Evolutionary conservation across 2,113 vertebrate species (phyloP).

Genomic region (Callochromis pleurospilus): DNA sequence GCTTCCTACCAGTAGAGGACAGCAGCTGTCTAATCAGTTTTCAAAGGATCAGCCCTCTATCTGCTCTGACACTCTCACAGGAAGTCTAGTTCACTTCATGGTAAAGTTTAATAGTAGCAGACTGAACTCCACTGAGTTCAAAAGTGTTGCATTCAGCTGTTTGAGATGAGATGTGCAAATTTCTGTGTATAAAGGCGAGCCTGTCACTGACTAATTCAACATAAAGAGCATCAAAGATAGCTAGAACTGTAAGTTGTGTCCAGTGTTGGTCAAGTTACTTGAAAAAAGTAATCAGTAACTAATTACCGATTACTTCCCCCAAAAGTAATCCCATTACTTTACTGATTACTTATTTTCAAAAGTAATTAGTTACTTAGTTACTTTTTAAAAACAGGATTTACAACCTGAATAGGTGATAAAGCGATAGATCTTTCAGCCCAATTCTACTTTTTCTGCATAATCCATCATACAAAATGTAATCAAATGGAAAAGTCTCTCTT

Average conservation of each 20-base stretch:
- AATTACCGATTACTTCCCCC: too few relatives aligned
- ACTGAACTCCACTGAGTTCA: not conserved
- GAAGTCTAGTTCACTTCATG: not conserved
- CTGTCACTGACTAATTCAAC: not conserved
- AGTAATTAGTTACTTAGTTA: too few relatives aligned
- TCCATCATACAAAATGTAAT: too few relatives aligned
- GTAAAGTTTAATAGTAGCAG: not conserved
- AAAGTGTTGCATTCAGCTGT: not conserved
- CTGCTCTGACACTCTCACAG: not conserved
- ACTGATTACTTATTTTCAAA: too few relatives aligned
- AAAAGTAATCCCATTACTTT: too few relatives aligned
- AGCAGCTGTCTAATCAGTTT: not conserved
- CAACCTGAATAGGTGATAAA: too few relatives aligned
- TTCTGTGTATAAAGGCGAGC: fast-evolving
- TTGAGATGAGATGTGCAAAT: not conserved
- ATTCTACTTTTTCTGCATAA: too few relatives aligned
- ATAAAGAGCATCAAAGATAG: not conserved
- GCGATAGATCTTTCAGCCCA: too few relatives aligned
- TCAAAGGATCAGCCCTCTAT: not conserved
- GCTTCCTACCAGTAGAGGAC: constrained; percentile 43
- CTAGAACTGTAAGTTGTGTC: not conserved
- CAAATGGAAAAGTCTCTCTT: too few relatives aligned
- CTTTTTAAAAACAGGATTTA: too few relatives aligned
- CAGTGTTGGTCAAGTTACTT: not conserved
- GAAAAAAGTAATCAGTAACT: too few relatives aligned